Percentiles rank a stretch among this genome's conserved stretches.
These are phyloP conservation scores for Falco columbarius DNA, from an alignment of 2,797 vertebrate genomes.

Conservation along the genomic window DNA sequence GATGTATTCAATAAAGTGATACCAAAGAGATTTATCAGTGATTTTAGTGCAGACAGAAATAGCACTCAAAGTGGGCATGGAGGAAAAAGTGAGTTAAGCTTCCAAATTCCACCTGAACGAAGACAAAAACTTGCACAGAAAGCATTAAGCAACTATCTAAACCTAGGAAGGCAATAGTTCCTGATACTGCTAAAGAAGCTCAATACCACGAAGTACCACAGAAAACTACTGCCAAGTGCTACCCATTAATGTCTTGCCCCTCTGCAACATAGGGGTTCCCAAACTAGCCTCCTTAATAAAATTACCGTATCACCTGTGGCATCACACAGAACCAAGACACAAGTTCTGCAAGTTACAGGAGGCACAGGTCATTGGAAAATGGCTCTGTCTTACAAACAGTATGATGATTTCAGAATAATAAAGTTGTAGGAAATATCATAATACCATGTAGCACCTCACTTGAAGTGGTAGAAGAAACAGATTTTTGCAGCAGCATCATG, in stretches of 20 bases:
- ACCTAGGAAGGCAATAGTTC: not conserved
- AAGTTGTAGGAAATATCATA: not conserved
- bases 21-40: not conserved
- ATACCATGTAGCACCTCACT: not conserved
- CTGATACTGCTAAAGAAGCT: not conserved
- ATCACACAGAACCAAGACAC: not conserved
- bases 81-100: not conserved
- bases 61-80: not conserved
- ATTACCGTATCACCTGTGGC: not conserved
- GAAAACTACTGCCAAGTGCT: not conserved
- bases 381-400: not conserved
- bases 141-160: not conserved
- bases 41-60: not conserved
- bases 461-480: not conserved
- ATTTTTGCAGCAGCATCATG: not conserved
- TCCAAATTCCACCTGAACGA: not conserved
- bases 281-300: not conserved
- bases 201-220: not conserved
- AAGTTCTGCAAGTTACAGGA: not conserved
- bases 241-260: not conserved
- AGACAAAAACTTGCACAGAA: not conserved
- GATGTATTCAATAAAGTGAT: not conserved
- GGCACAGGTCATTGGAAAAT: not conserved
- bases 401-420: not conserved
- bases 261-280: not conserved